A percentile compares a stretch with the other conserved stretches of the same genome.
These are phyloP conservation scores for Halocynthia aurantium DNA, from an alignment of 23 tunicate genomes.

Conservation along the genomic window DNA sequence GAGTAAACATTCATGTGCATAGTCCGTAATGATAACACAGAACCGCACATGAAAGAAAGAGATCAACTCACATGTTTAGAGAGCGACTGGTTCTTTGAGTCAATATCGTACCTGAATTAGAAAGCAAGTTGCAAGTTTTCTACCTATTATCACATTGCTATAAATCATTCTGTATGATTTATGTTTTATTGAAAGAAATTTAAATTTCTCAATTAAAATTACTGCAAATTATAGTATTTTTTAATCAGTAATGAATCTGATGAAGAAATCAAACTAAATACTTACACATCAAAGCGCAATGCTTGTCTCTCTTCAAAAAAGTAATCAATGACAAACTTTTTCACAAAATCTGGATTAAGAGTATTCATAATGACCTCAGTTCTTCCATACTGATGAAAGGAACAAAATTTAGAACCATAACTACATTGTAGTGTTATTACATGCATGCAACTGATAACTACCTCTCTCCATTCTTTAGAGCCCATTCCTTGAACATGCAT, in stretches of 20 bases:
- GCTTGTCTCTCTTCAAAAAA: slow-evolving; percentile 87
- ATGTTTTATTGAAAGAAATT: neutral
- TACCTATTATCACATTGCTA: too few relatives aligned
- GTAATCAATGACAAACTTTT: slow-evolving; percentile 77
- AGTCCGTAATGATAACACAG: too few relatives aligned
- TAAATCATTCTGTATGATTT: too few relatives aligned
- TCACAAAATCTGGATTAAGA: slow-evolving; percentile 84
- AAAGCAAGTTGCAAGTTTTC: neutral
- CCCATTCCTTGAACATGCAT: slow-evolving; percentile 74
- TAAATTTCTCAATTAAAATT: neutral
- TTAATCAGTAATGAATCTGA: neutral
- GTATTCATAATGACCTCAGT: slow-evolving; percentile 71
- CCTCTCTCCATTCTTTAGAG: slow-evolving; percentile 93
- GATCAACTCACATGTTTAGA: slow-evolving; percentile 66
- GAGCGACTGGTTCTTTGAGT: slow-evolving; percentile 55
- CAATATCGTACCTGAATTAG: slow-evolving; percentile 70
- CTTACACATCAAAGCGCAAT: slow-evolving; percentile 90
- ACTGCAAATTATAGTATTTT: neutral
- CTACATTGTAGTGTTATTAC: neutral
- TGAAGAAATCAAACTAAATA: neutral
- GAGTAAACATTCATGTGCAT: too few relatives aligned
- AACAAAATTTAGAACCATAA: neutral
- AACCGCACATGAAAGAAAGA: neutral
- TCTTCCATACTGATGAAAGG: slow-evolving; percentile 47
- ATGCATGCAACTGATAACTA: slow-evolving; percentile 1